Base-by-base conservation (phyloP, 2,888 invertebrate species). In the Chouioia cunea region DNA sequence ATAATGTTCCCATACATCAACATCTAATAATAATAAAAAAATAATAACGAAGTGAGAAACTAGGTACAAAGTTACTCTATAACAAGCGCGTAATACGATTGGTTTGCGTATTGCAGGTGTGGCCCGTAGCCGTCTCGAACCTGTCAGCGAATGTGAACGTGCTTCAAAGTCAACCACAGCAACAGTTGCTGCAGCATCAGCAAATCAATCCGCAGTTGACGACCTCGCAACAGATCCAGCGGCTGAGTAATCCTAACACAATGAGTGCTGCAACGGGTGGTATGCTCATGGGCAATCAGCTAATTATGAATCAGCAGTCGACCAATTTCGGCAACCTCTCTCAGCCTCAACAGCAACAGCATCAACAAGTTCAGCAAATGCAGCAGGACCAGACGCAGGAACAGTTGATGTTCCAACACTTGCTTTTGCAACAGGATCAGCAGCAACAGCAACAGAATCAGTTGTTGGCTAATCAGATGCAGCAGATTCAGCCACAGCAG, bases 271-370 rank as follows among this genome's bases (percentile, higher is more conserved):
- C 82, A 78, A 79, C 81, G 78, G 75, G 81, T 16, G 79, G 80
- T 65, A 82, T 83, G 80, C 59, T 84, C 68, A 83, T 85, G 83
- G 79, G 81, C 46, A 83, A 83, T 76, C 79, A 82, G 56, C 73
- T 84, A 78, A 79, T 84, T 27, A 81, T 82, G 81, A 84, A 83
- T 78, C 83, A 84, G 73, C 82, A 81, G 65, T 71, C 75, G 44
- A 68, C 79, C 10, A 82, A 80, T 76, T 81, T 82, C 44, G 79
- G 79, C 58, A 77, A 79, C 43, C 71, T 76, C 14, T 65, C 75
- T 14, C 77, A 82, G 75, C 75, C 79, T 75, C 79, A 81, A 27
- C 80, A 81, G 20, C 82, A 81, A 12, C 82, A 81, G 22, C 83
- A 83, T 47, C 80, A 80, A 16, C 82, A 81, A 43, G 83, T 81